Evolutionary conservation across 2,888 invertebrate species (phyloP).

Genomic region (Pristionchus arcanus): DNA sequence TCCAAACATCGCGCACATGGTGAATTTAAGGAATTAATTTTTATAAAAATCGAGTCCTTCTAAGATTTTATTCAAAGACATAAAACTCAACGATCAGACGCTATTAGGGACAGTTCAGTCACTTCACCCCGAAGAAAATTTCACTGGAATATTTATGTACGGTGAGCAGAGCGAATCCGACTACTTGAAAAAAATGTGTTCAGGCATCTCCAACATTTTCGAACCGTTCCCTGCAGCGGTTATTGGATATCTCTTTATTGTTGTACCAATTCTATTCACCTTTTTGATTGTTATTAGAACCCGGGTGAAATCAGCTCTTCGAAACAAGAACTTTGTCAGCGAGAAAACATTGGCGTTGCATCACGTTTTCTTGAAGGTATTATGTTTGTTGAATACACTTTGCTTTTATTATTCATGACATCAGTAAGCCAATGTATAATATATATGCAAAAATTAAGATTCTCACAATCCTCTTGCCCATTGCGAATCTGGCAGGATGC

Average conservation of each 20-base stretch:
- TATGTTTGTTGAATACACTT: not conserved
- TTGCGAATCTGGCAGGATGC: not conserved
- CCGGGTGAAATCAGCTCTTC: not conserved
- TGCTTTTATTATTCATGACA: too few species aligned
- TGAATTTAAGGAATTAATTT: not conserved
- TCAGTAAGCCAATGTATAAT: too few species aligned
- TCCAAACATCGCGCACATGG: not conserved
- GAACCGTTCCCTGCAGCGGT: not conserved
- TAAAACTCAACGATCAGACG: not conserved
- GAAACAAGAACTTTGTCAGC: not conserved
- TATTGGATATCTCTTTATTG: not conserved
- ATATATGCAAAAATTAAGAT: too few species aligned
- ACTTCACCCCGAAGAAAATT: not conserved
- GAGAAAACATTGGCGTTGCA: not conserved
- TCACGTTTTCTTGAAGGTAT: not conserved
- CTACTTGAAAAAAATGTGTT: not conserved
- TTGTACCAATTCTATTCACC: not conserved
- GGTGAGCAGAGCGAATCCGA: not conserved
- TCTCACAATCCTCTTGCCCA: not conserved
- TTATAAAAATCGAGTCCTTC: not conserved
- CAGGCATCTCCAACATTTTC: not conserved
- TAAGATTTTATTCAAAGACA: constrained; percentile 1
- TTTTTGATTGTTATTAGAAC: not conserved
- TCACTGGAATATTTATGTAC: not conserved
- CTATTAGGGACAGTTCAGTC: not conserved